These are phyloP conservation scores for Brachypteracias leptosomus DNA, from an alignment of 2,113 vertebrate genomes.

Conservation along the genomic window DNA sequence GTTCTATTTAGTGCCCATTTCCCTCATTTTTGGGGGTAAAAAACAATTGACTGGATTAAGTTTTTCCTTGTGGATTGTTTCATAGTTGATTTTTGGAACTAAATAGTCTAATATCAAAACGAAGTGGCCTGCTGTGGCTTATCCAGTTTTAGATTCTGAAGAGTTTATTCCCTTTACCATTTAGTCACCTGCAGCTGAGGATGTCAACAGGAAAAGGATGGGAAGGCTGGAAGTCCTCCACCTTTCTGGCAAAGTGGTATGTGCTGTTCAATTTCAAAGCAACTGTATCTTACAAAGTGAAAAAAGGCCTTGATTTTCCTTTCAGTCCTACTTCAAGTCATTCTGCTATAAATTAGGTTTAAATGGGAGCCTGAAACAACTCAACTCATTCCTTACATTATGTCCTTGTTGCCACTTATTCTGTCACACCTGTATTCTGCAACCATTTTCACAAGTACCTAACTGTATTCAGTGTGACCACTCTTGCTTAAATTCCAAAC, in stretches of 20 bases:
- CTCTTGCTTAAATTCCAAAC: not conserved
- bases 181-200: not conserved
- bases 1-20: constrained; percentile 9
- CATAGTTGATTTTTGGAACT: not conserved
- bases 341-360: not conserved
- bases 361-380: not conserved
- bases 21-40: not conserved
- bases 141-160: not conserved
- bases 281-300: not conserved
- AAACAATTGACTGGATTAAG: not conserved
- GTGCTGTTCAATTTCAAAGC: not conserved
- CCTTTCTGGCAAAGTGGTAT: not conserved
- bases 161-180: not conserved
- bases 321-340: not conserved
- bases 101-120: not conserved
- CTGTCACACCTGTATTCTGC: not conserved
- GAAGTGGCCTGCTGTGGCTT: not conserved
- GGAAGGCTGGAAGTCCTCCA: not conserved
- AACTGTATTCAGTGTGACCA: not conserved
- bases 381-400: not conserved
- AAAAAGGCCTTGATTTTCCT: not conserved
- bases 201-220: not conserved
- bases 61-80: not conserved
- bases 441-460: not conserved
- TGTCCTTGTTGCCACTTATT: not conserved